These are phyloP conservation scores for Enteromius treurensis DNA, from an alignment of 2,797 vertebrate genomes.

Conservation along the genomic window DNA sequence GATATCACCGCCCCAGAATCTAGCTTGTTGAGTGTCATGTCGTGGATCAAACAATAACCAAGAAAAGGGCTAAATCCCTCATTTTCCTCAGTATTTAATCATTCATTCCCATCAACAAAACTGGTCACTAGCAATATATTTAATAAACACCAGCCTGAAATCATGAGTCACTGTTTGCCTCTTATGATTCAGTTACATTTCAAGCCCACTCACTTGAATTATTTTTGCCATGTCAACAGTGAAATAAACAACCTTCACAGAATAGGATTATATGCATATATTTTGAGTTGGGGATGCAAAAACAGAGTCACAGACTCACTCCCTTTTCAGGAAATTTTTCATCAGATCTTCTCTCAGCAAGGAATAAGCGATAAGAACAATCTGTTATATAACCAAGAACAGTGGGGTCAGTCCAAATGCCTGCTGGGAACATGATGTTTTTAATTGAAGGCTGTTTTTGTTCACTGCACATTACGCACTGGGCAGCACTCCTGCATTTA, in stretches of 20 bases:
- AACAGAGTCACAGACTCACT: neutral
- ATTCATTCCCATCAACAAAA: slow-evolving; percentile 14
- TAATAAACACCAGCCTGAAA: slow-evolving; percentile 24
- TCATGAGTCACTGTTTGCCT: slow-evolving; percentile 25
- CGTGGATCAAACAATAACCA: neutral
- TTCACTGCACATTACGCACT: slow-evolving; percentile 6
- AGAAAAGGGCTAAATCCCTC: neutral
- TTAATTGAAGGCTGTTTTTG: slow-evolving; percentile 45
- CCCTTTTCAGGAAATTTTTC: slow-evolving; percentile 1
- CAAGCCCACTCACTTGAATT: slow-evolving; percentile 8
- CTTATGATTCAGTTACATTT: slow-evolving; percentile 11
- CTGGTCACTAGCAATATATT: slow-evolving; percentile 15
- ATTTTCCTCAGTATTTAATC: slow-evolving; percentile 17
- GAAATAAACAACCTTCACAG: slow-evolving; percentile 1
- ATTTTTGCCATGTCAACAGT: neutral
- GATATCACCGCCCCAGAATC: neutral
- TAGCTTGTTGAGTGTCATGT: neutral
- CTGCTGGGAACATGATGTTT: slow-evolving; percentile 49
- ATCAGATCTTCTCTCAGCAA: slow-evolving; percentile 18
- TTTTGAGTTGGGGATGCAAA: neutral
- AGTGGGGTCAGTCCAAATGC: slow-evolving; percentile 15
- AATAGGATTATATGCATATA: neutral
- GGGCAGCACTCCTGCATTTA: neutral
- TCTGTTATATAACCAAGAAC: slow-evolving; percentile 43
- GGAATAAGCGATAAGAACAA: slow-evolving; percentile 31